phyloP scores from a whole-genome alignment of 1,140 invertebrate genomes.

The Leptinotarsa defecta region DNA sequence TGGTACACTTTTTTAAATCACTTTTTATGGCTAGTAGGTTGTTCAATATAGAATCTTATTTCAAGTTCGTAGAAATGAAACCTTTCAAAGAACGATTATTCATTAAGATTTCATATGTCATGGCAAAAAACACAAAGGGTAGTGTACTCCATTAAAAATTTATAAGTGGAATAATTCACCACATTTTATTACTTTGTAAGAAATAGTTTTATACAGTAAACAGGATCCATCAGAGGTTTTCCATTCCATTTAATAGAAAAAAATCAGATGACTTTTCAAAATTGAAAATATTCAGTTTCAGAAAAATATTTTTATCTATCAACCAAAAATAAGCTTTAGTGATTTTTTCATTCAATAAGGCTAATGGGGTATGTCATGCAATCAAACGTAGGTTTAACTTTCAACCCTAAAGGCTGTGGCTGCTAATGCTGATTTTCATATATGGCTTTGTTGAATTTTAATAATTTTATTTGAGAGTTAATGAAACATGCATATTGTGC shows the following conservation, averaged over 20 bases:
- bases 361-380: background rate
- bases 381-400: constrained; percentile 33
- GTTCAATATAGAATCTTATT: background rate
- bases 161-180: too few relatives aligned
- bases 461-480: constrained; percentile 41
- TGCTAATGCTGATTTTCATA: constrained; percentile 27
- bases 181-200: background rate
- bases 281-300: constrained; percentile 15
- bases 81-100: background rate
- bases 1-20: background rate
- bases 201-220: background rate
- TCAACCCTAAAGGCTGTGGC: constrained; percentile 11
- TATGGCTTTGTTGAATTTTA: constrained; percentile 17
- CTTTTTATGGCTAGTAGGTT: background rate
- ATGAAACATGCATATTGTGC: constrained; percentile 54
- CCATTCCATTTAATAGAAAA: background rate
- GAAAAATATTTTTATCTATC: constrained; percentile 4
- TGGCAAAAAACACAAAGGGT: too few relatives aligned
- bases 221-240: background rate
- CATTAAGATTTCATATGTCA: background rate
- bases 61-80: background rate
- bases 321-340: background rate
- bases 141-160: too few relatives aligned
- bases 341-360: background rate
- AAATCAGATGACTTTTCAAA: background rate